Evolutionary conservation across 1,140 invertebrate genomes (phyloP), one percentile per base, ranked within the genome.

Genomic region (Bactericera cockerelli): DNA sequence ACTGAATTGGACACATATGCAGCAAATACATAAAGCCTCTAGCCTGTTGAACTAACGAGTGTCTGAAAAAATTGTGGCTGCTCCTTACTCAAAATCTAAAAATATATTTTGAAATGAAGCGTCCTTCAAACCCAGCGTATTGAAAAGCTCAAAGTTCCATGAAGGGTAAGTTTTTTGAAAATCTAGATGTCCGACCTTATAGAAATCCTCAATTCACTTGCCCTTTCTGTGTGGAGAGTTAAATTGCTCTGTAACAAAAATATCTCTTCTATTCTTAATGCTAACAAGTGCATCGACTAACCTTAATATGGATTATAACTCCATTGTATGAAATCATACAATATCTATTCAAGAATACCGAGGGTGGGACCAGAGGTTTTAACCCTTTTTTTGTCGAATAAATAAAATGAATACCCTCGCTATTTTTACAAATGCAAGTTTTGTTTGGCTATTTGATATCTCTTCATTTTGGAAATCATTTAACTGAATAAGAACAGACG

Each of bases 381-480:
- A 49, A 49, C 42, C 42, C 42, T 49, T 49, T 49, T 31, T 31
- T 31, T n/a, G 4, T 6, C 42, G 22, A 49, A 49, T 49, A 49
- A 49, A 19, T 19, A 49, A 49, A 49, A 49, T 19, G 22, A 10
- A 16, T 22, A 16, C 42, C 42, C 22, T 49, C 42, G 4, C 33
- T n/a, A n/a, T n/a, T 13, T 31, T 31, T 31, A 31, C 4, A 31
- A 49, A 49, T 49, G 42, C 22, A n/a, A 49, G 4, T 49, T 49
- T 49, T 49, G 42, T 49, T 49, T 49, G 42, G 42, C 42, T 49
- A 49, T 49, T 49, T 49, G 42, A 49, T 49, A 49, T 49, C 42
- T 49, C 42, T 49, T 49, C 8, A 49, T 49, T 49, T 49, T 49
- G 42, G 42, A 10, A 49, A 49, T 49, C 22, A 49, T 16, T 49